Evolutionary conservation across 2,113 vertebrate genomes (phyloP), one percentile per base, ranked within the genome.

Genomic region (Drymodes brunneopygia): DNA sequence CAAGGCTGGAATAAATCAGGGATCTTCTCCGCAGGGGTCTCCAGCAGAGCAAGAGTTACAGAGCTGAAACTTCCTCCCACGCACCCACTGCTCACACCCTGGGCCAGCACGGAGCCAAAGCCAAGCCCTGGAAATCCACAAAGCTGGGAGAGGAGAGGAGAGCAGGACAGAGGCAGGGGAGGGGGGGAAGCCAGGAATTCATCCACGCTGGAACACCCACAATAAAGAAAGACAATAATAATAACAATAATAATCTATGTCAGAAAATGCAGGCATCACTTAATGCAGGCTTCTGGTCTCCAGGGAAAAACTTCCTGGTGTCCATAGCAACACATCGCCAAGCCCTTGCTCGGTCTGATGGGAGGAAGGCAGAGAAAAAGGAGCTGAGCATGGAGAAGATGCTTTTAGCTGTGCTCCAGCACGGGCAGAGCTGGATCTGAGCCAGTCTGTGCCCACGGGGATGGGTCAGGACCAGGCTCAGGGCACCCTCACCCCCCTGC

Each of bases 291-390:
- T 94, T 61, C 70, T 89, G 81, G 94, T 97, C 96, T 93, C 95
- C 65, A 91, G 66, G 92, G 95, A 62, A 95, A 97, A 97, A 71
- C 92, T 94, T 97, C 95, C 77, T 31, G 82, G 97, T 97, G 96
- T 33, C 97, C 96, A 96, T 96, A 96, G 97, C 96, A 97, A 96
- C 95, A 53, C 70, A 86, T 44, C 5, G 1, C 91, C 91, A 91
- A 96, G 69, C 93, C 95, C 79, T 67, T 22, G 84, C 81, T 38
- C 4, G 66, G 47, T 58, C 81, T 86, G 94, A 90, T 2, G 58
- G 80, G 50, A 90, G 58, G 50, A 48, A 77, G 38, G 60, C 81
- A 92, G 47, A 64, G 64, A 42, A 44, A 17, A 65, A 85, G 54
- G 57, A 90, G 75, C 14, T 1, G 16, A 50, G 66, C 65, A n/a